These are phyloP conservation scores for Lamellibrachia columna DNA, from an alignment of 2,888 invertebrate species.

Conservation along the genomic window DNA sequence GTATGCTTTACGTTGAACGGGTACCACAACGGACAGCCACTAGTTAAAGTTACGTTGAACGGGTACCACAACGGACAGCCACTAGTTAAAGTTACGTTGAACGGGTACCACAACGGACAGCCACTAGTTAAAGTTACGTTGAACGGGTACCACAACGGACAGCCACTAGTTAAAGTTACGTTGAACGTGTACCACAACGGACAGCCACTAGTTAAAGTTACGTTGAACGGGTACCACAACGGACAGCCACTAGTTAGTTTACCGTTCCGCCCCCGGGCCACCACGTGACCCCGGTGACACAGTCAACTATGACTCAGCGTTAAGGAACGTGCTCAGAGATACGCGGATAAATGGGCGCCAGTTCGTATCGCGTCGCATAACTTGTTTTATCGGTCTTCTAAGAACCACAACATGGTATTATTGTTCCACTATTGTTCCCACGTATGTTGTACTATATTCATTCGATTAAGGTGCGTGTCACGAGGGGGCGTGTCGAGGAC, in stretches of 20 bases:
- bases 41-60: background rate
- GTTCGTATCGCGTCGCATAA: background rate
- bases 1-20: background rate
- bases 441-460: background rate
- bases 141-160: background rate
- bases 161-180: background rate
- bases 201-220: background rate
- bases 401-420: background rate
- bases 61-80: background rate
- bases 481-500: background rate
- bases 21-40: background rate
- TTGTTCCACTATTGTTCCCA: background rate
- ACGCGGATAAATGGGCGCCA: background rate
- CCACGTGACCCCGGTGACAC: background rate
- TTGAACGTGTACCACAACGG: background rate
- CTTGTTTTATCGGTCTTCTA: conserved; percentile 5
- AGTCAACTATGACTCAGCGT: background rate
- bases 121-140: background rate
- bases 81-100: background rate
- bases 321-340: background rate
- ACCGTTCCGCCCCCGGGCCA: too few species aligned
- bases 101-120: background rate
- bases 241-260: background rate
- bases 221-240: background rate
- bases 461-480: background rate